Percentiles rank a stretch among this genome's conserved stretches.
These are phyloP conservation scores for Melanotaenia parkinsoni DNA, from an alignment of 2,797 vertebrate genomes.

Conservation along the genomic window DNA sequence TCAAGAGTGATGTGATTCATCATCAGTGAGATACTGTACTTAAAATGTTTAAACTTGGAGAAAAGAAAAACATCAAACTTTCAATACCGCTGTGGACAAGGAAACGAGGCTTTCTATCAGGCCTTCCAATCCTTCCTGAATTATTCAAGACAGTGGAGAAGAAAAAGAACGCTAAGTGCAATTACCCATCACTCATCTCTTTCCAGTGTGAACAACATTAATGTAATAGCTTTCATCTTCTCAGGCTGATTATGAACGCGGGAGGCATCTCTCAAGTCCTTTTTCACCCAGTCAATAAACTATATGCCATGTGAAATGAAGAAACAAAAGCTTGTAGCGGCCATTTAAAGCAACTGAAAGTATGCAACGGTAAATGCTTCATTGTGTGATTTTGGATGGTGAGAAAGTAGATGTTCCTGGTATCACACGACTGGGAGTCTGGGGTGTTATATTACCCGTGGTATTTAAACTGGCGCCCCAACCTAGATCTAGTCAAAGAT, in stretches of 20 bases:
- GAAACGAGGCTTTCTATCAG: constrained; percentile 69
- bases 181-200: constrained; percentile 76
- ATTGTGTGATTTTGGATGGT: constrained; percentile 56
- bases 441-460: constrained; percentile 71
- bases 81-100: constrained; percentile 61
- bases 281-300: constrained; percentile 52
- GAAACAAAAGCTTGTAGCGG: constrained; percentile 16
- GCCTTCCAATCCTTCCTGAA: constrained; percentile 75
- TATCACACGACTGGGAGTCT: constrained; percentile 56
- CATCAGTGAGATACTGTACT: constrained; percentile 40
- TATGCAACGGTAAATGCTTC: constrained; percentile 40
- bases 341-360: constrained; percentile 43
- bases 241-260: constrained; percentile 70
- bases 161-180: constrained; percentile 81
- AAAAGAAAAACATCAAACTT: constrained; percentile 67
- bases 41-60: constrained; percentile 60
- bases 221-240: constrained; percentile 81
- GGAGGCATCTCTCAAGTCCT: constrained; percentile 56
- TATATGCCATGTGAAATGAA: constrained; percentile 47
- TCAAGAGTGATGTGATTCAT: constrained; percentile 42
- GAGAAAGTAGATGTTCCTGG: constrained; percentile 55
- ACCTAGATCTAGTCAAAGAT: constrained; percentile 59
- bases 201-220: constrained; percentile 80
- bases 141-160: constrained; percentile 80
- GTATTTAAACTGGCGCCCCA: constrained; percentile 65